Conservation (phyloP, 2,888 invertebrate species). For the Platycnemis pennipes region DNA sequence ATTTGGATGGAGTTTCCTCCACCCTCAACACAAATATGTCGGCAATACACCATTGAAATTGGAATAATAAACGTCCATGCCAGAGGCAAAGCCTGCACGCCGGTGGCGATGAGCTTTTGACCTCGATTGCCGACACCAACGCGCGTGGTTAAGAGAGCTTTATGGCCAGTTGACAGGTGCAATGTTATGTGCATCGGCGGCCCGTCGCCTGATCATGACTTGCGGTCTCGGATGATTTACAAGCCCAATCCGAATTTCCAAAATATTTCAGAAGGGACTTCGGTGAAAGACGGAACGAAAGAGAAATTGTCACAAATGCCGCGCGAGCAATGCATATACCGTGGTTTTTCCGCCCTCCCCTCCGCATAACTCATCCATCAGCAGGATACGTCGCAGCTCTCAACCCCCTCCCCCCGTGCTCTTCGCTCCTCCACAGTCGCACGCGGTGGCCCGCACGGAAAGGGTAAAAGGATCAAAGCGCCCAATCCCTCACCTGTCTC, state of each 20-base stretch:
- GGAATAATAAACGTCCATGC: neutral
- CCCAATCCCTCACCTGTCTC: neutral
- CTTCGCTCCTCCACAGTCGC: neutral
- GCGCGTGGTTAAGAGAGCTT: neutral
- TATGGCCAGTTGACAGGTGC: conserved; percentile 3
- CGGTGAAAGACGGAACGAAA: neutral
- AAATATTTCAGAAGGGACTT: neutral
- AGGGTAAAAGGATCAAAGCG: neutral
- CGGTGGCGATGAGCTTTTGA: neutral
- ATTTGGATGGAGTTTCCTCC: too few relatives aligned
- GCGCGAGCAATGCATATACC: neutral
- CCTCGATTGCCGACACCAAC: neutral
- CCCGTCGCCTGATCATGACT: neutral
- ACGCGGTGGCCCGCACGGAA: neutral
- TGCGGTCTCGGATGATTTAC: neutral
- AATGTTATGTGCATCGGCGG: neutral
- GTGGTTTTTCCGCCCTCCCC: neutral
- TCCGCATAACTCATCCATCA: neutral
- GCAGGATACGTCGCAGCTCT: neutral
- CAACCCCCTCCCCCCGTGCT: neutral
- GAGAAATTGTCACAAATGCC: neutral
- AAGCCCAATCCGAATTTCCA: neutral
- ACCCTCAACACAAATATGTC: too few relatives aligned
- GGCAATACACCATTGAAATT: neutral
- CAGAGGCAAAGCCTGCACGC: neutral